Evolutionary conservation across 1,140 invertebrate genomes (phyloP).

Genomic region (Bombus balteatus): DNA sequence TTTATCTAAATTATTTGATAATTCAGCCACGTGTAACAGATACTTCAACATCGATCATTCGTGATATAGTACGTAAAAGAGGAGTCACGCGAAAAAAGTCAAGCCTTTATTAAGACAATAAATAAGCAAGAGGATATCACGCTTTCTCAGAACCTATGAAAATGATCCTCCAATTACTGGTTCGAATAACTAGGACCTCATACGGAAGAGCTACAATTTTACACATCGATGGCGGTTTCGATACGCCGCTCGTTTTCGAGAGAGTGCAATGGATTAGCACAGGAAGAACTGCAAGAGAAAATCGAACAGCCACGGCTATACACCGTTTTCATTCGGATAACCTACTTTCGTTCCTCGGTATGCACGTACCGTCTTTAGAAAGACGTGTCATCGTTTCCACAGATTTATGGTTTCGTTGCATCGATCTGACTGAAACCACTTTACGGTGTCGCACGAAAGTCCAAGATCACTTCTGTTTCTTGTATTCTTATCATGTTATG

Average conservation of each 20-base stretch:
- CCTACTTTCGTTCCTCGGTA: constrained; percentile 65
- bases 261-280: constrained; percentile 60
- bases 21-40: too few species aligned
- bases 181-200: background rate
- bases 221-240: background rate
- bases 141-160: background rate
- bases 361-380: constrained; percentile 48
- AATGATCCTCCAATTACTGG: constrained; percentile 6
- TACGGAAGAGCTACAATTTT: constrained; percentile 27
- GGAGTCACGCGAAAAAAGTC: too few species aligned
- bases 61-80: too few species aligned
- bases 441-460: background rate
- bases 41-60: too few species aligned
- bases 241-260: constrained; percentile 48
- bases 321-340: constrained; percentile 63
- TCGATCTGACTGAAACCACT: background rate
- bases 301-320: constrained; percentile 55
- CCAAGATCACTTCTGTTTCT: background rate
- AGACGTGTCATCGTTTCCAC: constrained; percentile 54
- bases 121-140: background rate
- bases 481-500: background rate
- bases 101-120: too few species aligned
- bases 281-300: constrained; percentile 59
- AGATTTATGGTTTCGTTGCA: constrained; percentile 36
- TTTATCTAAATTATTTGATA: too few species aligned